Conservation (phyloP, 2,797 vertebrate species). For the Diceros bicornis region DNA sequence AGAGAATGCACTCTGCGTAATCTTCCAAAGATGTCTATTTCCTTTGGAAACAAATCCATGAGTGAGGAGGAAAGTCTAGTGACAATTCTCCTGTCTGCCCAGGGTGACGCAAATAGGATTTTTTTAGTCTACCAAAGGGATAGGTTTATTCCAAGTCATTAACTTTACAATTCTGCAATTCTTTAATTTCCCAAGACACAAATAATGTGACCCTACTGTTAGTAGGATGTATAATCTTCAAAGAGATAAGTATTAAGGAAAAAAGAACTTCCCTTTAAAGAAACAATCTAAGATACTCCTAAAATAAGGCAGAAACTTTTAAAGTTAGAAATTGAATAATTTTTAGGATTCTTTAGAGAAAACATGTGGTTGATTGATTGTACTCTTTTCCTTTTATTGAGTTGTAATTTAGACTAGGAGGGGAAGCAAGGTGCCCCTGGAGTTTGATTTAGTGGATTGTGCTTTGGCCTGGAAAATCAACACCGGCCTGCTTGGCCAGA, state of each 20-base stretch:
- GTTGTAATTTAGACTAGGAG: constrained; percentile 57
- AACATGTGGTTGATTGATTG: constrained; percentile 20
- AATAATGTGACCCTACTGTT: background rate
- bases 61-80: background rate
- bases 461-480: constrained; percentile 69
- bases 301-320: constrained; percentile 40
- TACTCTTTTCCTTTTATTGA: constrained; percentile 35
- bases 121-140: background rate
- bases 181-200: constrained; percentile 60
- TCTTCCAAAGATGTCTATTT: constrained; percentile 32
- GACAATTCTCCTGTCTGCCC: background rate
- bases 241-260: background rate
- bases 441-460: constrained; percentile 35
- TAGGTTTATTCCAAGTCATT: constrained; percentile 9
- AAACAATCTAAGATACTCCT: constrained; percentile 3
- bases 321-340: constrained; percentile 46
- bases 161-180: constrained; percentile 67
- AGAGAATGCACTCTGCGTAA: background rate
- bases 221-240: background rate
- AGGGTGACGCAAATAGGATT: background rate
- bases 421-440: background rate
- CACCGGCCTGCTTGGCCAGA: constrained; percentile 22
- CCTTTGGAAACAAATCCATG: background rate
- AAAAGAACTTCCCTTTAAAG: constrained; percentile 32
- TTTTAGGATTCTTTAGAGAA: constrained; percentile 64